Base-by-base conservation (phyloP, 2,113 vertebrate genomes). In the Lepus americanus region DNA sequence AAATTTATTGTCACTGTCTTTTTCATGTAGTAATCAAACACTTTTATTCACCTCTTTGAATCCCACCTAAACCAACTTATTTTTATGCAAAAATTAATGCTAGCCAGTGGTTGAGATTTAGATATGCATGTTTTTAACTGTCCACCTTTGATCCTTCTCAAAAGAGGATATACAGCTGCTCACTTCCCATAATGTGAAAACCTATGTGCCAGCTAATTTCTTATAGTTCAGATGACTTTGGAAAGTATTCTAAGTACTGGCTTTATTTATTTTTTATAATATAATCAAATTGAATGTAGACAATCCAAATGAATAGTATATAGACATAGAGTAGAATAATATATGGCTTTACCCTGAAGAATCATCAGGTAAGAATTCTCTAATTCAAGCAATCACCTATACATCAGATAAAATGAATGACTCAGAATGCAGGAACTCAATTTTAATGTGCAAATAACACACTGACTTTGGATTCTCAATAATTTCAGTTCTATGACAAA, bases 1-100 rank as follows among this genome's bases (percentile, higher is more conserved):
- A 86, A 87, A 81, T 85, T 17, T 72, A 53, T 95, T 90, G 39
- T 87, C 83, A 73, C 25, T 67, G 64, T 72, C 36, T 80, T 89
- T 81, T 44, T 9, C 16, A 22, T 76, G 1, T 44, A 95, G 33
- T 2, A 92, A 31, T 63, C 33, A 94, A 77, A 27, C 27, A 55
- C 31, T 66, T 83, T 76, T 90, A 79, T 89, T 72, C 3, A 77
- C 23, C 3, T 87, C 22, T 91, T 61, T 70, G 11, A 25, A 94
- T 27, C 2, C 0, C 4, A 95, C 6, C 6, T 73, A 19, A 86
- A 49, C 61, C 76, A 2, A 83, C 79, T 55, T 73, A 67, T 31
- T 94, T 94, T 90, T 90, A 4, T 67, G 6, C 51, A 89, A 89
- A 84, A 70, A 59, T 7, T 31, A 6, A 89, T 85, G 8, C 2